These are phyloP conservation scores for Microctenopoma steveboyesi DNA, from an alignment of 2,797 vertebrate genomes.

Conservation along the genomic window DNA sequence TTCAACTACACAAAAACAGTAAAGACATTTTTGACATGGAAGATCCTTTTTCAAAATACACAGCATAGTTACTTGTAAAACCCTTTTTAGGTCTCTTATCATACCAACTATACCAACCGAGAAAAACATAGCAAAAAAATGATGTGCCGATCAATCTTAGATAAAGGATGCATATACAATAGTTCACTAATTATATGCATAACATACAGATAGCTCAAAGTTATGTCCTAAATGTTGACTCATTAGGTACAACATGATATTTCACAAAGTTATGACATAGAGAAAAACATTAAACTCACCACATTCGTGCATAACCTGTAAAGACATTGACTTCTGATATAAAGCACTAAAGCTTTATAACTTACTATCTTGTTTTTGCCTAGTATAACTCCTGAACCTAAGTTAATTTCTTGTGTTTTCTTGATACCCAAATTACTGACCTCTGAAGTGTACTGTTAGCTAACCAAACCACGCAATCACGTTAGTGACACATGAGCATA, in stretches of 20 bases:
- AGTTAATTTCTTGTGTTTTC: not conserved
- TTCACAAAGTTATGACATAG: not conserved
- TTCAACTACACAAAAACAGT: constrained; percentile 36
- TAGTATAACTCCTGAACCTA: not conserved
- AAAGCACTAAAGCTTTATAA: not conserved
- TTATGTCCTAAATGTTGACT: not conserved
- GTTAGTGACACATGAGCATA: not conserved
- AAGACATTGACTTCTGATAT: not conserved
- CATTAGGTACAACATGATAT: not conserved
- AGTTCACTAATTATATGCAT: too few species aligned
- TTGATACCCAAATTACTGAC: not conserved
- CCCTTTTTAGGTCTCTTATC: not conserved
- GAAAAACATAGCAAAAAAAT: not conserved
- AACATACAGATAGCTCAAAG: not conserved
- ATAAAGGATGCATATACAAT: not conserved
- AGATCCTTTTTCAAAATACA: not conserved
- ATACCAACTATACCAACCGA: not conserved
- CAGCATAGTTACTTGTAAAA: not conserved
- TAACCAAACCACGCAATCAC: not conserved
- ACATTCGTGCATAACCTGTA: not conserved
- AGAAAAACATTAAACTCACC: not conserved
- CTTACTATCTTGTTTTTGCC: not conserved
- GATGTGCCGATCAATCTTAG: not conserved
- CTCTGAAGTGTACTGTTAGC: not conserved
- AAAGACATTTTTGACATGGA: not conserved